These are phyloP conservation scores for Tipula confusa DNA, from an alignment of 2,888 invertebrate genomes.

Conservation along the genomic window DNA sequence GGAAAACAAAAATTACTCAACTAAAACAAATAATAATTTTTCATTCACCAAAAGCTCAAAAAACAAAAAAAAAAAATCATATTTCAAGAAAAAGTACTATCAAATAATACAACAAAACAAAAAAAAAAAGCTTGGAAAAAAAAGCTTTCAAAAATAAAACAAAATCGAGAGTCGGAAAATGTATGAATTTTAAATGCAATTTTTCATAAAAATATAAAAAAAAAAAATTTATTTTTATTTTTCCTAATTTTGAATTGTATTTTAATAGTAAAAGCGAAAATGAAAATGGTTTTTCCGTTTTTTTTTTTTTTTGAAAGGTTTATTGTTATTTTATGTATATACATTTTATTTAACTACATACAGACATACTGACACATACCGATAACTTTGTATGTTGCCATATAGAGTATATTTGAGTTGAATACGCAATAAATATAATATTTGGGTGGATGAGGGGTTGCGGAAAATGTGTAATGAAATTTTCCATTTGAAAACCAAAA, in stretches of 20 bases:
- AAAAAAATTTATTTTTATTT: too few species aligned
- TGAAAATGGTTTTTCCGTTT: too few species aligned
- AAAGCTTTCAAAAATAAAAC: background rate
- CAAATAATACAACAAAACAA: background rate
- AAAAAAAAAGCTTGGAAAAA: background rate
- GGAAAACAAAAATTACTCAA: background rate
- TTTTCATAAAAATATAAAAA: background rate
- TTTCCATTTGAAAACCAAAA: background rate
- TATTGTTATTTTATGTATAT: background rate
- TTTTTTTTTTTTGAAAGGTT: background rate
- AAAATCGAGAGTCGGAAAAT: background rate
- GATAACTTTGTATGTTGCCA: background rate
- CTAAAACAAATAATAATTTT: background rate
- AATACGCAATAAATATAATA: background rate
- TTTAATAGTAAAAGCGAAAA: background rate
- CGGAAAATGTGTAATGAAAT: background rate
- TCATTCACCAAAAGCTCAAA: background rate
- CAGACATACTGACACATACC: background rate
- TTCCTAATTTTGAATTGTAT: background rate
- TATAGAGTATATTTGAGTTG: background rate
- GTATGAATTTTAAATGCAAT: slow-evolving; percentile 6
- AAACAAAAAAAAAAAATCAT: background rate
- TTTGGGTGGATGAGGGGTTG: background rate
- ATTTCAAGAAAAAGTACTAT: background rate
- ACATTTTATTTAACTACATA: background rate